Evolutionary conservation across 1,140 invertebrate genomes (phyloP).

Genomic region (Yoshiicerus persimilis): DNA sequence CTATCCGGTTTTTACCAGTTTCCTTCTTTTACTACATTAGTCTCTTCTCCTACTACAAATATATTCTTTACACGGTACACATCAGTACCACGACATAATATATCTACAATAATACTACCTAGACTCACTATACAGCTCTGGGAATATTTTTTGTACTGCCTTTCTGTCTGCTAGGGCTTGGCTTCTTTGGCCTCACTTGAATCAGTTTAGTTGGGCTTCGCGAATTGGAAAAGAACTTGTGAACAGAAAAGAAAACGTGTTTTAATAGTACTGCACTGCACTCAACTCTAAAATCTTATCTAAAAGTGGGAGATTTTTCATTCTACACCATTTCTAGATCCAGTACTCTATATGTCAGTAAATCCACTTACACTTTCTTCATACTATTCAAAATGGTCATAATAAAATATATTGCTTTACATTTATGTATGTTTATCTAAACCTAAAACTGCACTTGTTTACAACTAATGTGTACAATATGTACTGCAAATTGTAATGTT

Average conservation of each 20-base stretch:
- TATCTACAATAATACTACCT: neutral
- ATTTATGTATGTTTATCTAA: neutral
- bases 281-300: neutral
- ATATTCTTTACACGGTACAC: neutral
- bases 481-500: no score
- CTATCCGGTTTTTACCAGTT: constrained; percentile 11
- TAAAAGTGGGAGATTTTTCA: neutral
- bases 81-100: neutral
- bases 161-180: neutral
- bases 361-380: neutral
- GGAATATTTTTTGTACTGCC: neutral
- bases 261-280: neutral
- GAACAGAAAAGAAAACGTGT: neutral
- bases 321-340: neutral
- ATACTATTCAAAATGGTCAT: neutral
- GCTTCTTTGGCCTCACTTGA: neutral
- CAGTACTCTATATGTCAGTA: neutral
- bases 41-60: neutral
- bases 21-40: neutral
- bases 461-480: no score
- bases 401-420: neutral
- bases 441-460: no score
- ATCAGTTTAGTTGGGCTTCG: neutral
- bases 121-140: neutral
- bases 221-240: neutral